Base-by-base conservation (phyloP, 2,113 vertebrate species). In the Callopanchax toddi region DNA sequence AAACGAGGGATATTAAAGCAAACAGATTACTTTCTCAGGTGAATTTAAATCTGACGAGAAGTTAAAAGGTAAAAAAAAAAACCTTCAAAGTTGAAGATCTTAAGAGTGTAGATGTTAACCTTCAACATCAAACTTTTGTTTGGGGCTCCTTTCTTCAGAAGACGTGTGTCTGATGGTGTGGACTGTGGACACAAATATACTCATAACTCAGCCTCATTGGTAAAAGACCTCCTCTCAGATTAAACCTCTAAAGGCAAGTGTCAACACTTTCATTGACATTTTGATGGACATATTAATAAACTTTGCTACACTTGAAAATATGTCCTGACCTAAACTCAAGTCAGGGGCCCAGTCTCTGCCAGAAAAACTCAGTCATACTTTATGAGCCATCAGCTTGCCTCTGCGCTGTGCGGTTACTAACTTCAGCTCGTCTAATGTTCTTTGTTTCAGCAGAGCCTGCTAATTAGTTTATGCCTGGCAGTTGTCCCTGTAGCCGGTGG, bases 391-490 rank as follows among this genome's bases (percentile, higher is more conserved):
- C 29, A 36, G 57, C 53, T 60, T 17, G 7, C 18, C 5, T 15
- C 22, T 81, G 36, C 50, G 40, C 42, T 20, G 16, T 51, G 39
- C 72, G 25, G 34, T 74, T 67, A 20, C 57, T 58, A 64, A 64
- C 79, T 86, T 73, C 53, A 51, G 34, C 67, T 60, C 29, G 37
- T 21, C 67, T 78, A 67, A 79, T 78, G 48, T 60, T 50, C 45
- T 42, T 49, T 60, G 20, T 72, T 80, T 79, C 72, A 70, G 51
- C 53, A 66, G 48, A 37, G 49, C 44, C 50, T 45, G 45, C 60
- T 84, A 77, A 87, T 84, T 80, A 82, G 60, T 78, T 81, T 70
- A 70, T 71, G 57, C 71, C 71, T 76, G 76, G 76, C 69, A 78
- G 62, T 67, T 2, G 22, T 74, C 36, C 36, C 53, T 20, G 36